phyloP scores from a whole-genome alignment of 1,140 invertebrate genomes.

The Centruroides vittatus region DNA sequence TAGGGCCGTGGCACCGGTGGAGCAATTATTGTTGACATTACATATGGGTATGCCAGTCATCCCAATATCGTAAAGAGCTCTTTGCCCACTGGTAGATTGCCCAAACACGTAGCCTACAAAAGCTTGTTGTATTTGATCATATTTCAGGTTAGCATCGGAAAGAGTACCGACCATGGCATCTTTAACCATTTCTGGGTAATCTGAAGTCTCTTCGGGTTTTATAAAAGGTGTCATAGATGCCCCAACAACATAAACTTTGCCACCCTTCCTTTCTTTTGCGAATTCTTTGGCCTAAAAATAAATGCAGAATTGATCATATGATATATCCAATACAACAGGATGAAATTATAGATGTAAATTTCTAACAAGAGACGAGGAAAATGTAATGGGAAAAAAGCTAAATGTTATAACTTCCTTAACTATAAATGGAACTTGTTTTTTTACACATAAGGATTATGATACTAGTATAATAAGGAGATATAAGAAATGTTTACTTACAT shows the following conservation, averaged over 20 bases:
- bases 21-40: constrained; percentile 98
- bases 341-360: no score
- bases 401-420: no score
- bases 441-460: no score
- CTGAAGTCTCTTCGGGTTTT: constrained; percentile 66
- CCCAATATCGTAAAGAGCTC: constrained; percentile 85
- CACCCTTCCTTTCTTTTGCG: background rate
- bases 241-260: constrained; percentile 74
- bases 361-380: no score
- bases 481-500: no score
- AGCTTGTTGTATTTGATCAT: constrained; percentile 66
- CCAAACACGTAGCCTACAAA: constrained; percentile 91
- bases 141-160: constrained; percentile 50
- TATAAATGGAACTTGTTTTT: no score
- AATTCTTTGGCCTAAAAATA: no score
- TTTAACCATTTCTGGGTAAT: constrained; percentile 89
- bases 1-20: constrained; percentile 89
- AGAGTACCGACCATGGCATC: constrained; percentile 84
- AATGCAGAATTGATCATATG: no score
- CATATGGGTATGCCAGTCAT: constrained; percentile 94
- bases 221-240: constrained; percentile 95
- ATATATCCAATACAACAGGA: no score
- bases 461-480: no score
- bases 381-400: no score
- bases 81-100: constrained; percentile 90